These are phyloP conservation scores for Himalopsyche anomala DNA, from an alignment of 2,888 invertebrate species.

Conservation along the genomic window DNA sequence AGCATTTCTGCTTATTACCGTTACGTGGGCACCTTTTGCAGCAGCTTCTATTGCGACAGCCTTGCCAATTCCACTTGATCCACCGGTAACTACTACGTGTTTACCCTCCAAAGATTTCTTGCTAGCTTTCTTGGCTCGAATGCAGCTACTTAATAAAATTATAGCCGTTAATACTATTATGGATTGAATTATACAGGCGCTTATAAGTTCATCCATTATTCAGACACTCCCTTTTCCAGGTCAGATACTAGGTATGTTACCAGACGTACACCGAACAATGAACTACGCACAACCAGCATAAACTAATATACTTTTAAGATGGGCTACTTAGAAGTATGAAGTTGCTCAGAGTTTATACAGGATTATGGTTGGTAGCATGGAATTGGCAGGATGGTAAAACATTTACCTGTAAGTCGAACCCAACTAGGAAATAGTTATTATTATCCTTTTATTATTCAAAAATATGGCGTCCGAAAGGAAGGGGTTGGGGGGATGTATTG, in stretches of 20 bases:
- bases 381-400: no score
- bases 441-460: no score
- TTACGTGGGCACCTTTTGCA: conserved; percentile 90
- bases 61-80: conserved; percentile 97
- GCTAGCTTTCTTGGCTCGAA: background rate
- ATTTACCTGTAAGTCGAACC: no score
- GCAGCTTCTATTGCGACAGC: conserved; percentile 87
- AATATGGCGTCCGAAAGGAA: no score
- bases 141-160: background rate
- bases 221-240: background rate
- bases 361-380: no score
- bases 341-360: no score
- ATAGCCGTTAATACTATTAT: background rate
- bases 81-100: conserved; percentile 91
- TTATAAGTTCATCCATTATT: background rate
- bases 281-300: no score
- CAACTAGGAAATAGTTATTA: no score
- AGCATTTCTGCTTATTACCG: conserved; percentile 90
- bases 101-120: conserved; percentile 71
- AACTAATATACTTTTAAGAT: no score
- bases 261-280: no score
- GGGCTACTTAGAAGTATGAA: no score
- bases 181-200: background rate
- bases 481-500: no score
- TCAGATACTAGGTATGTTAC: background rate